Base-by-base conservation (phyloP, 2,888 invertebrate genomes). In the Gastracanthus pulcherrimus region DNA sequence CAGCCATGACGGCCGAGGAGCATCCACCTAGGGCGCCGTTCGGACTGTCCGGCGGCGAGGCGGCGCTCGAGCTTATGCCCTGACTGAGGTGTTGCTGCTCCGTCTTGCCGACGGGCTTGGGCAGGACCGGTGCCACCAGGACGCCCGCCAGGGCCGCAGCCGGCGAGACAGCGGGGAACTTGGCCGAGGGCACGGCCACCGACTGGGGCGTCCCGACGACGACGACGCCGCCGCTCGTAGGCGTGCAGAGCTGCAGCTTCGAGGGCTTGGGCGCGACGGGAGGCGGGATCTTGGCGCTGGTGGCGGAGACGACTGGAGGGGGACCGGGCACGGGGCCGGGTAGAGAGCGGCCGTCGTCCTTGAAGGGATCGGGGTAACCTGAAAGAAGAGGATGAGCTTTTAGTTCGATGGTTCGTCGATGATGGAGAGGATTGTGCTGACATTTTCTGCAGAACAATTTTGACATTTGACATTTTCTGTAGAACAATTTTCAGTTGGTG, bases 321-420 rank as follows among this genome's bases (percentile, higher is more conserved):
- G 89, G 86, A 4, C 87, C 82, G 13, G 90, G 87, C 70, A 83
- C 74, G 41, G 82, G 83, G 1, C 90, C 89, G 16, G 89, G 88
- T 88, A 90, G 88, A 1, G 88, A 83, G 62, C 89, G 86, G 3
- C 87, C 82, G 74, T 93, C 93, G 85, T 95, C 95, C 91, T 94
- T 94, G 87, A 95, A 95, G 4, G 95, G 95, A 92, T 95, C 95
- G 26, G 95, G 95, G 92, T 94, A 95, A 51, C 93, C 93, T 91
- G 83, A 66, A 82, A 66, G n/a, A n/a, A n/a, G n/a, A n/a, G n/a
- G n/a, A n/a, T n/a, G n/a, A n/a, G n/a, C n/a, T n/a, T n/a, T n/a
- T n/a, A n/a, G n/a, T n/a, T n/a, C n/a, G n/a, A n/a, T n/a, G n/a
- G n/a, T n/a, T n/a, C n/a, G n/a, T n/a, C n/a, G n/a, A n/a, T n/a